Evolutionary conservation across 2,797 vertebrate species (phyloP), one percentile per base, ranked within the genome.

Genomic region (Cichlasoma orientale): DNA sequence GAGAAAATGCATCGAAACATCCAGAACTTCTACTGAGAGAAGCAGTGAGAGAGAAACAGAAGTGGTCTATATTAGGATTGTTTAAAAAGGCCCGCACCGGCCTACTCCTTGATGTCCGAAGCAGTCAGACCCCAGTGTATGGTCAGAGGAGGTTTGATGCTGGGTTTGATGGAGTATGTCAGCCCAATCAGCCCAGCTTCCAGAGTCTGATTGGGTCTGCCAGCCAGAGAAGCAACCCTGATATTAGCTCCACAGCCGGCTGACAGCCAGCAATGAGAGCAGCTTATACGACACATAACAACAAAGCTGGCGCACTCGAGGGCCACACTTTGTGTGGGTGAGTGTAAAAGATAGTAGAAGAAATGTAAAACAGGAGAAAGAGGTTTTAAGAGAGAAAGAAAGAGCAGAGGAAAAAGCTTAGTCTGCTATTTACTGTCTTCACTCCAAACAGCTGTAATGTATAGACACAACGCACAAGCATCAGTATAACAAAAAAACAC

Each of bases 101-200:
- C 85, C 84, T 81, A 88, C 82, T 92, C 72, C 9, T 88, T 29
- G 86, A 90, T 92, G 93, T 94, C 94, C 89, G 83, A 86, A 89
- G 87, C 91, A 93, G 92, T 93, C 88, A 92, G 90, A 86, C 92
- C 93, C 86, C 84, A 85, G 92, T 90, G 91, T 90, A 89, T 89
- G 92, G 89, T 94, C 92, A 86, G 90, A 85, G 82, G 89, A 52
- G 79, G 82, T 91, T 89, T 92, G 92, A 91, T 92, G 91, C 90
- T 90, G 92, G 90, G 91, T 95, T 95, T 95, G 95, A 96, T 96
- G 93, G 95, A 96, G 95, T 95, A 95, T 96, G 95, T 96, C 95
- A 95, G 94, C 93, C 93, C 95, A 96, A 96, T 96, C 95, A 96
- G 94, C 90, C 92, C 83, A 72, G 92, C 91, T 94, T 94, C 94